Base-by-base conservation (phyloP, 2,888 invertebrate genomes). In the Latrodectus hesperus region DNA sequence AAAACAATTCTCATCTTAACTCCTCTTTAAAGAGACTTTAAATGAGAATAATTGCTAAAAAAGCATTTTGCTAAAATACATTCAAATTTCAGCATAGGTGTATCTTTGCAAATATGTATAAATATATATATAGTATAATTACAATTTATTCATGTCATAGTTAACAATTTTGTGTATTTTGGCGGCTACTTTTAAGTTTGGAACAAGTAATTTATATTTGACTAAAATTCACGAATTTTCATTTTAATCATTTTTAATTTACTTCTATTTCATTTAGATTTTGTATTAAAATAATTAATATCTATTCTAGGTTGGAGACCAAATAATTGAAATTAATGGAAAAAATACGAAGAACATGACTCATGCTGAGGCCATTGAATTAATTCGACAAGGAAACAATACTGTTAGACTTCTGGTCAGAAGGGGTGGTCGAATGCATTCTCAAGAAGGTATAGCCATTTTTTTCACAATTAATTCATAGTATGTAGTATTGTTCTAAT, bases 291-390 rank as follows among this genome's bases (percentile, higher is more conserved):
- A 38, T 38, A 38, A 38, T 38, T 6, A 38, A 38, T 38, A 38
- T 38, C 82, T 81, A 75, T 89, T 91, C 38, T 91, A 95, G 94
- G 94, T 95, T 89, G 95, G 95, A 0, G 95, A 95, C 92, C 94
- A 95, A 91, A 94, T 95, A 89, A 93, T 95, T 85, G 95, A 95
- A 92, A 95, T 95, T 89, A 95, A 95, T 91, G 94, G 94, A 38
- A 94, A 94, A 89, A 94, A 94, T 90, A 95, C 95, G 49, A 94
- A 94, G 90, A 94, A 94, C 90, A 95, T 95, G 95, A 95, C 95
- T n/a, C 95, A 95, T 91, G 94, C 94, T 22, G 94, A 95, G 91
- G 95, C 95, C 26, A 95, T 95, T 90, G 94, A 95, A 91, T 93
- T 95, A 89, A 95, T 95, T 90, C 94, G 95, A 90, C 94, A 94